These are phyloP conservation scores for Melanotaenia nigrans DNA, from an alignment of 2,797 vertebrate genomes.

Conservation along the genomic window DNA sequence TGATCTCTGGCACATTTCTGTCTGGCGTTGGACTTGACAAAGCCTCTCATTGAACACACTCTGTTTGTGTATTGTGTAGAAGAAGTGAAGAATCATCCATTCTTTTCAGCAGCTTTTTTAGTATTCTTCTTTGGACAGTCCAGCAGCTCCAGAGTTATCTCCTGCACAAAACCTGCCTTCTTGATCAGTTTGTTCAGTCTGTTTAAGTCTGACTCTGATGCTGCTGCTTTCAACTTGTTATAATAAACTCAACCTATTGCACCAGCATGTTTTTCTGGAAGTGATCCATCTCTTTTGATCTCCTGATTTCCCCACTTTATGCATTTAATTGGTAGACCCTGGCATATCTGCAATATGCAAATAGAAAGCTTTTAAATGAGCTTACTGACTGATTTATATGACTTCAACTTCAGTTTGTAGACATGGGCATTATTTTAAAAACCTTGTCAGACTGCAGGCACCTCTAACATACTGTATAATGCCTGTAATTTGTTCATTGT, in stretches of 20 bases:
- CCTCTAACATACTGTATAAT: background rate
- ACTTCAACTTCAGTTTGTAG: conserved; percentile 20
- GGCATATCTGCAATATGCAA: background rate
- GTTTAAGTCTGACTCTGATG: too few species aligned
- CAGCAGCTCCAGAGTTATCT: too few species aligned
- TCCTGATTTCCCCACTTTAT: background rate
- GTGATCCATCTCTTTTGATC: conserved; percentile 1
- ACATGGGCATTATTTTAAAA: background rate
- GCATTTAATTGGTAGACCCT: background rate
- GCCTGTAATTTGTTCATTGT: conserved; percentile 1
- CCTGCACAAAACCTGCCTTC: too few species aligned
- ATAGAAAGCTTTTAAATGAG: conserved; percentile 15
- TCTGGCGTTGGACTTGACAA: too few species aligned
- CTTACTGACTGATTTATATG: conserved; percentile 3
- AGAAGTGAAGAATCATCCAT: too few species aligned
- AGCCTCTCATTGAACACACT: too few species aligned
- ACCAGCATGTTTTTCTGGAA: background rate
- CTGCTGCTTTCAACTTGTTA: background rate
- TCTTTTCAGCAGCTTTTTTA: too few species aligned
- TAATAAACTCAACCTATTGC: background rate
- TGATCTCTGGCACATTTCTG: too few species aligned
- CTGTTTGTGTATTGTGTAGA: too few species aligned
- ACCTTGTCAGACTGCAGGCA: background rate
- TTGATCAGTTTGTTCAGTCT: too few species aligned
- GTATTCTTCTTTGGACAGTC: too few species aligned